Percentiles rank a stretch among this genome's conserved stretches.
phyloP scores from a whole-genome alignment of 2,888 invertebrate genomes.

The Coecobrya sp. region DNA sequence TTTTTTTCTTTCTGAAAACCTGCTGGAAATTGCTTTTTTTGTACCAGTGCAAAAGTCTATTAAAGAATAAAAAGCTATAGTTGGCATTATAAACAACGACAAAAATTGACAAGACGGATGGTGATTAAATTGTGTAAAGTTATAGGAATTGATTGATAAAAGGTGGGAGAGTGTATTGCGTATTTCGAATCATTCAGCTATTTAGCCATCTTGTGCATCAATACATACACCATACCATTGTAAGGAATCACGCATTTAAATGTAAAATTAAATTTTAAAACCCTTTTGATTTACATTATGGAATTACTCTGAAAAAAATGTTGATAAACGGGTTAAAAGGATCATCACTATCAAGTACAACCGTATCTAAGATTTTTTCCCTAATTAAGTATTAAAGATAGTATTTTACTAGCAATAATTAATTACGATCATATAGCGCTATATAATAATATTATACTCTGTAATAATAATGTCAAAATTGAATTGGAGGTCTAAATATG shows the following conservation, averaged over 20 bases:
- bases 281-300: conserved; percentile 6
- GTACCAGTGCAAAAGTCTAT: conserved; percentile 73
- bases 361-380: neutral
- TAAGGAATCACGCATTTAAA: conserved; percentile 18
- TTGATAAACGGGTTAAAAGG: neutral
- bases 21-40: conserved; percentile 40
- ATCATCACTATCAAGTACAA: conserved; percentile 28
- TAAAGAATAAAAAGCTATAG: conserved; percentile 31
- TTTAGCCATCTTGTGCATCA: neutral
- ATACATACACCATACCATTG: neutral
- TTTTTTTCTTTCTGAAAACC: neutral
- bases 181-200: neutral
- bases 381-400: conserved; percentile 29
- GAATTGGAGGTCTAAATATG: conserved; percentile 81
- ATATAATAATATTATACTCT: conserved; percentile 54
- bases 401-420: neutral
- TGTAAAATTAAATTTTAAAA: neutral
- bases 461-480: conserved; percentile 75
- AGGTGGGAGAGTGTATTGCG: conserved; percentile 64
- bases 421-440: neutral
- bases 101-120: conserved; percentile 66
- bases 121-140: neutral
- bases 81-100: conserved; percentile 15
- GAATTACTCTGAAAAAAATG: conserved; percentile 12
- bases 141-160: conserved; percentile 50